These are phyloP conservation scores for Melanophora roralis DNA, from an alignment of 2,888 invertebrate species.

Conservation along the genomic window DNA sequence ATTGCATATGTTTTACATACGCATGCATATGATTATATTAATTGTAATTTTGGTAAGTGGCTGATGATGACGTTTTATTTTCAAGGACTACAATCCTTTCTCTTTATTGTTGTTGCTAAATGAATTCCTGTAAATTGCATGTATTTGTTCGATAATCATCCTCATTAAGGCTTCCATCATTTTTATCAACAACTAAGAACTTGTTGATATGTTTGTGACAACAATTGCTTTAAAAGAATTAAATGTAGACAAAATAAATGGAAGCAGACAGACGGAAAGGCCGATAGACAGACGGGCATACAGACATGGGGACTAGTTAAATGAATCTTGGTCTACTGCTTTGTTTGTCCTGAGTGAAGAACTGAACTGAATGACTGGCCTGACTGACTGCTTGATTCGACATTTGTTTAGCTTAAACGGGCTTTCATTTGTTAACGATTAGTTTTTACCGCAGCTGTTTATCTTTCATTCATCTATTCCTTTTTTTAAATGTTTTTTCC, in stretches of 20 bases:
- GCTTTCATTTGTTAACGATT: slow-evolving; percentile 63
- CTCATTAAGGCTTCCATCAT: neutral
- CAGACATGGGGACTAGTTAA: neutral
- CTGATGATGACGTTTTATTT: slow-evolving; percentile 22
- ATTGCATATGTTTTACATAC: neutral
- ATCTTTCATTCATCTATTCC: neutral
- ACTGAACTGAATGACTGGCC: neutral
- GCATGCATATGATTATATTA: slow-evolving; percentile 48
- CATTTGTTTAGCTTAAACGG: slow-evolving; percentile 40
- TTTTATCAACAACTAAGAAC: slow-evolving; percentile 32
- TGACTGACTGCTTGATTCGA: slow-evolving; percentile 11
- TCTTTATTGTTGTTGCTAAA: slow-evolving; percentile 18
- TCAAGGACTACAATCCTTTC: slow-evolving; percentile 1
- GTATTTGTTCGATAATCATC: slow-evolving; percentile 48
- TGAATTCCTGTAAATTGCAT: slow-evolving; percentile 60
- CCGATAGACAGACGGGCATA: neutral
- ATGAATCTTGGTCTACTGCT: neutral
- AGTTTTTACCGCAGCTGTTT: slow-evolving; percentile 63
- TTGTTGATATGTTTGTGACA: slow-evolving; percentile 62
- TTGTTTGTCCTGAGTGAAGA: neutral
- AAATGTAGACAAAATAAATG: neutral
- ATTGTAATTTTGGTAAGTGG: slow-evolving; percentile 57
- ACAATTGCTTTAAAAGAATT: slow-evolving; percentile 55
- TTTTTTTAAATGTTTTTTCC: slow-evolving; percentile 3
- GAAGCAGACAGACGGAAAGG: too few species aligned